A percentile compares a stretch with the other conserved stretches of the same genome.
Conservation (phyloP, 2,888 invertebrate species). For the Pristionchus fissidentatus region DNA sequence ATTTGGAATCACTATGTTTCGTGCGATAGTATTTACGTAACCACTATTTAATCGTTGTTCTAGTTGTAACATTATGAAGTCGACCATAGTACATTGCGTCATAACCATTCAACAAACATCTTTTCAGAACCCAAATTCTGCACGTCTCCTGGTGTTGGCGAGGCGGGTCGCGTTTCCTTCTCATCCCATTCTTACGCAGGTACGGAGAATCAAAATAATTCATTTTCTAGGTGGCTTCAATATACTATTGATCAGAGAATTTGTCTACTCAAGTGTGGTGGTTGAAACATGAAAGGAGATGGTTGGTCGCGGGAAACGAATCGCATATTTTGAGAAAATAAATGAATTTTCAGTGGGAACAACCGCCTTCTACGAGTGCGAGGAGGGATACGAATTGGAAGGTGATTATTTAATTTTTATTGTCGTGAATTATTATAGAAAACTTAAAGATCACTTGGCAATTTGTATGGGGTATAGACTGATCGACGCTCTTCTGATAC, state of each 20-base stretch:
- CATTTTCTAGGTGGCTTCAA: neutral
- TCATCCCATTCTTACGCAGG: conserved; percentile 68
- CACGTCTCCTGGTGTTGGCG: conserved; percentile 68
- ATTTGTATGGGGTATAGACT: too few relatives aligned
- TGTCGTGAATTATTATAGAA: neutral
- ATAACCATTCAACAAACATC: neutral
- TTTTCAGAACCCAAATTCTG: conserved; percentile 69
- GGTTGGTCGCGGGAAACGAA: too few relatives aligned
- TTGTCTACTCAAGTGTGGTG: too few relatives aligned
- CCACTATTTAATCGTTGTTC: too few relatives aligned
- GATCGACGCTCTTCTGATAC: too few relatives aligned
- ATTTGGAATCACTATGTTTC: neutral
- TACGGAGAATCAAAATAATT: neutral
- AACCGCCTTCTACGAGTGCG: conserved; percentile 68
- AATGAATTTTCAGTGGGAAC: conserved; percentile 54
- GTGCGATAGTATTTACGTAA: too few relatives aligned
- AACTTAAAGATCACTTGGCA: neutral
- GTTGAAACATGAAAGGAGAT: too few relatives aligned
- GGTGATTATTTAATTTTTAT: neutral
- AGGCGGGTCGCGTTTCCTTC: conserved; percentile 66
- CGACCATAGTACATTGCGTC: neutral
- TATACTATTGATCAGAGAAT: neutral
- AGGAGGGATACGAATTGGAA: conserved; percentile 61
- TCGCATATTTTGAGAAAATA: neutral
- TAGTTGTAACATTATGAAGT: too few relatives aligned